Evolutionary conservation across 2,113 vertebrate species (phyloP), one percentile per base, ranked within the genome.

Genomic region (Prionailurus bengalensis): DNA sequence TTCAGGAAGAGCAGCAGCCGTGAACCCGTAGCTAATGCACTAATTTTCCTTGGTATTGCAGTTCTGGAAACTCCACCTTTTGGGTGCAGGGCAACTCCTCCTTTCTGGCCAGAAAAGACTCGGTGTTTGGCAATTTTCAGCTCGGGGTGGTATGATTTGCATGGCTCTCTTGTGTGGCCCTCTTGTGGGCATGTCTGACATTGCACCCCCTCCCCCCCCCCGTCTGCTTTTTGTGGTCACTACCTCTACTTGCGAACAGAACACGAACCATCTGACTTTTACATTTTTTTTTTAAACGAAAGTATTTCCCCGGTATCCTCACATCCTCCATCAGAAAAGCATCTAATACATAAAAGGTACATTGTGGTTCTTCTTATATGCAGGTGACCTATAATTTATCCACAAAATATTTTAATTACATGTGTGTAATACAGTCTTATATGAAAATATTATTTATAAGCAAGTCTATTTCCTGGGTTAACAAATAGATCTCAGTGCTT

Each of bases 171-270:
- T 17, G 16, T 21, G 88, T 7, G 7, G 65, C 80, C 95, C 80
- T 90, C 97, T 97, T 36, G 76, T 93, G 94, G 73, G 16, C 73
- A n/a, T 6, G 2, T 7, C 9, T 85, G 83, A 94, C 15, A 78
- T 87, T 71, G 14, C 70, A 76, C 14, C 73, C n/a, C 71, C 39
- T 4, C 36, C 42, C 39, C 39, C 39, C 39, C 39, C 42, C 36
- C 66, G 15, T 11, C 23, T n/a, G 53, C 48, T 23, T 61, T 79
- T 68, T 51, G 17, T 58, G 6, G 0, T 7, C 1, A 8, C 42
- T 48, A 9, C 27, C 13, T 53, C 27, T 14, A 15, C 10, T 33
- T 3, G 5, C 10, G 45, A n/a, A 63, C 3, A 11, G 51, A 90
- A 63, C 17, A 17, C 0, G 5, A 82, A 85, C 13, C 7, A 36